These are phyloP conservation scores for Corythoichthys haematopterus DNA, from an alignment of 2,113 vertebrate species.

Conservation along the genomic window DNA sequence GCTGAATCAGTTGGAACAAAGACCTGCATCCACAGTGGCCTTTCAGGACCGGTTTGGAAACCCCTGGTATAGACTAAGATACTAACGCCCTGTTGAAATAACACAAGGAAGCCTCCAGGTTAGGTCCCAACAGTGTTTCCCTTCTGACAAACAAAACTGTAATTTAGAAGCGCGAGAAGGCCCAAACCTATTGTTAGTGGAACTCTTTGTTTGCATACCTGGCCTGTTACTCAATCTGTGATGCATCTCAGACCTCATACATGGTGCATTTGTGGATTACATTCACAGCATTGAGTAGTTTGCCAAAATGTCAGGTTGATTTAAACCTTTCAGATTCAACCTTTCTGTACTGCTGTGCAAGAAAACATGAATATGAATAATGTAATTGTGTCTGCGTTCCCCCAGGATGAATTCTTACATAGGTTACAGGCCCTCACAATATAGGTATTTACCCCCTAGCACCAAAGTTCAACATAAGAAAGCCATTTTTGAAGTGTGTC, in stretches of 20 bases:
- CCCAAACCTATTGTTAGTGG: slow-evolving; percentile 15
- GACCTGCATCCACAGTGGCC: too few species aligned
- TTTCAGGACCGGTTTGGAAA: too few species aligned
- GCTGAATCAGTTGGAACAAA: too few species aligned
- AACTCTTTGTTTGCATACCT: background rate
- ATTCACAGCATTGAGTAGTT: background rate
- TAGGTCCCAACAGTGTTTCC: slow-evolving; percentile 10
- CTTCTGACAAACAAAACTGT: slow-evolving; percentile 14
- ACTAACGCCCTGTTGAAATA: background rate
- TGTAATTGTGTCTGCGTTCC: background rate
- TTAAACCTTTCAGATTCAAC: background rate
- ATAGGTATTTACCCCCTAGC: background rate
- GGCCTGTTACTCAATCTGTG: slow-evolving; percentile 14
- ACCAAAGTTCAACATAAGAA: background rate
- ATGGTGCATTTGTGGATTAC: background rate
- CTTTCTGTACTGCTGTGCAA: background rate
- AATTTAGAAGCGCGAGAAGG: slow-evolving; percentile 8
- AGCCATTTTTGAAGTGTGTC: background rate
- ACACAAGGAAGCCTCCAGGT: background rate
- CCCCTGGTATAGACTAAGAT: background rate
- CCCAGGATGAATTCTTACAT: background rate
- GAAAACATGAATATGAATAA: background rate
- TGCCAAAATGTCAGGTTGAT: background rate
- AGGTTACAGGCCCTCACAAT: background rate
- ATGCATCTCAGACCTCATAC: background rate